Base-by-base conservation (phyloP, 2,797 vertebrate genomes). In the Strix occidentalis region DNA sequence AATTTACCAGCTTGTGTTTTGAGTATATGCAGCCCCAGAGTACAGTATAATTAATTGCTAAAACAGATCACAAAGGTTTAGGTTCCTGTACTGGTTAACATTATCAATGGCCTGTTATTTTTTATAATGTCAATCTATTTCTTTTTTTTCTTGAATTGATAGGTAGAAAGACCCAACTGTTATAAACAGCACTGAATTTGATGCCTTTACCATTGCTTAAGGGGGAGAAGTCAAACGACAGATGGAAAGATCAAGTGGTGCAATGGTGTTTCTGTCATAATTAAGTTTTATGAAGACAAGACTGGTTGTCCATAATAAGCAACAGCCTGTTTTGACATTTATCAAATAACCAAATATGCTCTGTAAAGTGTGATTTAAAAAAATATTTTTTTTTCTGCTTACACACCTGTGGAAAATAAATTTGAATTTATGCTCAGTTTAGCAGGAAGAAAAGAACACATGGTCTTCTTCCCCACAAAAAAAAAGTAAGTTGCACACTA, bases 221-320 rank as follows among this genome's bases (percentile, higher is more conserved):
- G 57, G 31, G 10, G 9, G 13, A 66, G 10, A 84, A 92, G 71
- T 85, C 54, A 94, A 95, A 96, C 58, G 84, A 84, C 77, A 96
- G 87, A 96, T 87, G 76, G 92, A 94, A 96, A 84, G 89, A 90
- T 80, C 65, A 81, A 93, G 18, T 28, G 9, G 23, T 58, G 16
- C 20, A 87, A 92, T 74, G 7, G 6, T 89, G 37, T 81, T 95
- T 83, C 51, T 80, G n/a, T 69, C 35, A 69, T 82, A 89, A 90
- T 87, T 95, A 81, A 43, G 35, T 90, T 93, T 84, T 90, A 71
- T 63, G 14, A 53, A 92, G 41, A 46, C 28, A 64, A 16, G 31
- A 77, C 13, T 57, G 10, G 37, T 45, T 54, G 29, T 63, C 69
- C 35, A 79, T 21, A 54, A 75, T 69, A 89, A 92, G 33, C 12